Evolutionary conservation across 30 jellyfish, hydroid and myxozoan genomes (phyloP).

Genomic region (Chrysaora quinquecirrha): DNA sequence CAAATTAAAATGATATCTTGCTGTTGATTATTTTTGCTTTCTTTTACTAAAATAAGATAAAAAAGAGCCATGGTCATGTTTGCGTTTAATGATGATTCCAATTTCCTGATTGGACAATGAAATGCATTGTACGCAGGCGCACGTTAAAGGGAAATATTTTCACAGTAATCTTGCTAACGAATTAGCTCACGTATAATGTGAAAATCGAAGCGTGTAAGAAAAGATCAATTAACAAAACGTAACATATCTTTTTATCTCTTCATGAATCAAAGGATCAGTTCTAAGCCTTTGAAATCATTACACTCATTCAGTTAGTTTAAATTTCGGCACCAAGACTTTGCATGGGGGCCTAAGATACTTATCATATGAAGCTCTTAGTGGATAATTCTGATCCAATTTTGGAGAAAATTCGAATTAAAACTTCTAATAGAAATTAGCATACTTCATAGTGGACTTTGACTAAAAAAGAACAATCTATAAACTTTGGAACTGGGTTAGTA

Average conservation of each 20-base stretch:
- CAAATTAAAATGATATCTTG: slow-evolving; percentile 57
- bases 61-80: slow-evolving; percentile 60
- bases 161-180: slow-evolving; percentile 58
- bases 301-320: slow-evolving; percentile 49
- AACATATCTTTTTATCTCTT: slow-evolving; percentile 57
- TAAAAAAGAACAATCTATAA: neutral
- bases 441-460: slow-evolving; percentile 20
- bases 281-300: slow-evolving; percentile 67
- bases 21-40: slow-evolving; percentile 68
- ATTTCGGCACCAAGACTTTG: slow-evolving; percentile 70
- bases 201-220: slow-evolving; percentile 43
- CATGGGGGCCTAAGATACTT: slow-evolving; percentile 77
- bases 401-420: slow-evolving; percentile 34
- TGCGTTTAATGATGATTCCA: slow-evolving; percentile 58
- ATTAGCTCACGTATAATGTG: slow-evolving; percentile 44
- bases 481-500: no score
- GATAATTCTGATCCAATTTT: slow-evolving; percentile 72
- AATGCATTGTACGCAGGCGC: slow-evolving; percentile 50
- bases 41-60: slow-evolving; percentile 32
- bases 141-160: slow-evolving; percentile 50
- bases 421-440: slow-evolving; percentile 37
- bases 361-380: slow-evolving; percentile 56
- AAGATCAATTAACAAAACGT: slow-evolving; percentile 64
- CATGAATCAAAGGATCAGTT: slow-evolving; percentile 46
- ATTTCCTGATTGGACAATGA: slow-evolving; percentile 73